Conservation (phyloP, 2,888 invertebrate genomes). For the Eupsilia transversa region DNA sequence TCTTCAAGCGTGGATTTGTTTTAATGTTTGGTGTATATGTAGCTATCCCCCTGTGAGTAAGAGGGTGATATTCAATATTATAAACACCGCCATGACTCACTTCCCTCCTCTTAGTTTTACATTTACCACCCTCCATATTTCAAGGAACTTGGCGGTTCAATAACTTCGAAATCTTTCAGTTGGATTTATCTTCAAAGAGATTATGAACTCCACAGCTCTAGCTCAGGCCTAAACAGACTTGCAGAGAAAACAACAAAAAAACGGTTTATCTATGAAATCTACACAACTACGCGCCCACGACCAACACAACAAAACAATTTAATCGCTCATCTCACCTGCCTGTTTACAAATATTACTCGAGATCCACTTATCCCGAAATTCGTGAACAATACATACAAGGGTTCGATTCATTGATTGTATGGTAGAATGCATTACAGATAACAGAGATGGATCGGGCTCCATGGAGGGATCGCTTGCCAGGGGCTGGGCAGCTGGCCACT, state of each 20-base stretch:
- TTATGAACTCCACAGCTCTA: not conserved
- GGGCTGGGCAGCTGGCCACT: slow-evolving; percentile 36
- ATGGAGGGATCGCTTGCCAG: slow-evolving; percentile 59
- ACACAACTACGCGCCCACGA: not conserved
- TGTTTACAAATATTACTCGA: slow-evolving; percentile 34
- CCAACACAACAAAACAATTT: slow-evolving; percentile 17
- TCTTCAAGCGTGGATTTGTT: not conserved
- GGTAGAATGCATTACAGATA: slow-evolving; percentile 68
- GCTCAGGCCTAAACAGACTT: no score
- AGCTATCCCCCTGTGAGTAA: slow-evolving; percentile 15
- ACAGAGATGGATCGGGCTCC: slow-evolving; percentile 60
- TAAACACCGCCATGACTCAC: slow-evolving; percentile 24
- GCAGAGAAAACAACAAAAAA: not conserved
- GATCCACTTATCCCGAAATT: slow-evolving; percentile 54
- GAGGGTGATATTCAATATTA: not conserved
- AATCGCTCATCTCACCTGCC: slow-evolving; percentile 47
- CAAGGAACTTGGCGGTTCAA: slow-evolving; percentile 6
- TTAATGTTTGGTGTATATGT: not conserved
- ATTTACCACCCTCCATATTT: slow-evolving; percentile 3
- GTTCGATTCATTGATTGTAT: slow-evolving; percentile 43
- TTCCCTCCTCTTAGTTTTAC: slow-evolving; percentile 12
- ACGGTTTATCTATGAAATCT: slow-evolving; percentile 5
- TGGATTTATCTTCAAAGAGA: not conserved
- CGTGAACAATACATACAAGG: slow-evolving; percentile 51
- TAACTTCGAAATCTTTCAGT: not conserved